phyloP scores from a whole-genome alignment of 2,888 invertebrate genomes.

The Tolmerus cingulatus region DNA sequence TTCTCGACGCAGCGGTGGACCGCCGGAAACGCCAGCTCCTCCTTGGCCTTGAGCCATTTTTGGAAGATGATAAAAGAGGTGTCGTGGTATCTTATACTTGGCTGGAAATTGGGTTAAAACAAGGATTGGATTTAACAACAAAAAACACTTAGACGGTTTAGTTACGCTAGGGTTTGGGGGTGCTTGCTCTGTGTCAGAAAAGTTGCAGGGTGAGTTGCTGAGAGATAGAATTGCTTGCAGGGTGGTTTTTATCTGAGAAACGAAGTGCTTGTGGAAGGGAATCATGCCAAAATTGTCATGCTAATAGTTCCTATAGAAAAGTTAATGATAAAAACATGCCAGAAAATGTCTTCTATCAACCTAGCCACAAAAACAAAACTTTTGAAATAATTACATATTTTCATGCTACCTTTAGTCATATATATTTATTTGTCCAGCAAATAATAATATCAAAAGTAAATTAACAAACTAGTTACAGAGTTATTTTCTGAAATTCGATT shows the following conservation, averaged over 20 bases:
- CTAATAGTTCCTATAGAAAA: not conserved
- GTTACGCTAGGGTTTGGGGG: not conserved
- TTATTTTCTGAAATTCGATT: too few relatives aligned
- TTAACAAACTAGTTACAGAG: too few relatives aligned
- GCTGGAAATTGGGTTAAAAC: constrained; percentile 45
- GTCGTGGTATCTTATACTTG: constrained; percentile 50
- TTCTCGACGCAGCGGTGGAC: constrained; percentile 38
- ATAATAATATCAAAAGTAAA: too few relatives aligned
- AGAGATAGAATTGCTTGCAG: not conserved
- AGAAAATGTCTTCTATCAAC: not conserved
- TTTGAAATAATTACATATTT: not conserved
- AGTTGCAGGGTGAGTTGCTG: not conserved
- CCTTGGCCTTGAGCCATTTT: constrained; percentile 50
- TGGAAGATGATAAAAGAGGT: constrained; percentile 49
- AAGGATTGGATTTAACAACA: not conserved
- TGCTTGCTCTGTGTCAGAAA: constrained; percentile 31
- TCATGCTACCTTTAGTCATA: not conserved
- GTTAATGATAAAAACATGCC: not conserved
- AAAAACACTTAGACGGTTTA: not conserved
- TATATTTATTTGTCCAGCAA: not conserved
- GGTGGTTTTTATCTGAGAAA: not conserved
- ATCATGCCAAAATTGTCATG: not conserved
- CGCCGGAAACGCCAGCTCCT: constrained; percentile 48
- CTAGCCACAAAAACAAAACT: not conserved
- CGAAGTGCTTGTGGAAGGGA: not conserved